phyloP scores from a whole-genome alignment of 2,888 invertebrate species.

The Agriotes lineatus region DNA sequence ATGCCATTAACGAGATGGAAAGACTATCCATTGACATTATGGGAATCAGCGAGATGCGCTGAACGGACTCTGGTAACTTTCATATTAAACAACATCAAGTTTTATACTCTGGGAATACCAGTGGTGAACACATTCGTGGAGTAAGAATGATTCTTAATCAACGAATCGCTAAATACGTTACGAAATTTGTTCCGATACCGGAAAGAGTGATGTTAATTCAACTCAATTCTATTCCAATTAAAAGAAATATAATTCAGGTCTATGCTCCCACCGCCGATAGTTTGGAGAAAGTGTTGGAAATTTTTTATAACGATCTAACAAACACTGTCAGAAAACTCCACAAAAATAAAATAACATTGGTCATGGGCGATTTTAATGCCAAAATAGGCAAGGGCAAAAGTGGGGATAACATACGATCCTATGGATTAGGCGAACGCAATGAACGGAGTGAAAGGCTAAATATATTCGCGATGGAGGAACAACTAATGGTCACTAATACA shows the following conservation, averaged over 20 bases:
- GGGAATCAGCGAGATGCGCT: too few relatives aligned
- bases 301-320: neutral
- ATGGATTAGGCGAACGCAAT: neutral
- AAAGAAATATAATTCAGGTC: neutral
- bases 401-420: neutral
- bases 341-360: neutral
- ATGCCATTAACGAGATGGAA: too few relatives aligned
- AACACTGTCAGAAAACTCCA: neutral
- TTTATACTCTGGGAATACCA: too few relatives aligned
- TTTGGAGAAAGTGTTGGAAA: neutral
- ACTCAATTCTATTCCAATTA: too few relatives aligned
- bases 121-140: too few relatives aligned
- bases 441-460: neutral
- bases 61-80: too few relatives aligned
- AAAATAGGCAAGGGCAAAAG: neutral
- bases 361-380: neutral
- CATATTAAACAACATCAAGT: too few relatives aligned
- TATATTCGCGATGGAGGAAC: neutral
- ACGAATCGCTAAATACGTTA: too few relatives aligned
- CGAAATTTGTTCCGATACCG: too few relatives aligned
- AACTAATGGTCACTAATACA: neutral
- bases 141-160: too few relatives aligned
- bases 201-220: too few relatives aligned
- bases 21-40: too few relatives aligned
- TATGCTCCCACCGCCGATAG: neutral